Percentiles rank a stretch among this genome's conserved stretches.
These are phyloP conservation scores for Eurypyga helias DNA, from an alignment of 2,113 vertebrate genomes.

Conservation along the genomic window DNA sequence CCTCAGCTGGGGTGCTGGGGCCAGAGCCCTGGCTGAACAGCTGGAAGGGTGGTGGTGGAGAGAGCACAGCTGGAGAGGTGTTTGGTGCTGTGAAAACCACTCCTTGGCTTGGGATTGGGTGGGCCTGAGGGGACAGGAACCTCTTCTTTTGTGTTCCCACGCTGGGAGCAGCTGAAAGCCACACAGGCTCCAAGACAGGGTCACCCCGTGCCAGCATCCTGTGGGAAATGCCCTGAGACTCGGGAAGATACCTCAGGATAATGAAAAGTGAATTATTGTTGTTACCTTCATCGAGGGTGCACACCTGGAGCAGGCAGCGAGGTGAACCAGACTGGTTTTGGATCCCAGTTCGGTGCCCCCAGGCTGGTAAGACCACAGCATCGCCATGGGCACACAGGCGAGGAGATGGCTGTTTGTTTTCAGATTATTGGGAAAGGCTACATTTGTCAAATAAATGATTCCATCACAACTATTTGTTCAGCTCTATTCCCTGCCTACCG, in stretches of 20 bases:
- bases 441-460: not conserved
- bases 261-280: rapidly evolving
- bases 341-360: not conserved
- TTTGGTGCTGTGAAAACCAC: not conserved
- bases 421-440: not conserved
- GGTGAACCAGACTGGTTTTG: not conserved
- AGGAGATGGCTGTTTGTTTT: not conserved
- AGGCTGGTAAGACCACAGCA: not conserved
- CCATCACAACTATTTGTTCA: not conserved
- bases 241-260: not conserved
- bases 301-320: not conserved
- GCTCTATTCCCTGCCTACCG: not conserved
- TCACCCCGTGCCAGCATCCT: rapidly evolving
- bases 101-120: not conserved
- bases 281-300: rapidly evolving
- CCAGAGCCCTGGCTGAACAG: not conserved
- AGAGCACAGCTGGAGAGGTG: not conserved
- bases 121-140: not conserved
- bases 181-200: not conserved
- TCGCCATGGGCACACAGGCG: rapidly evolving
- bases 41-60: not conserved
- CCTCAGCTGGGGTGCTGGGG: not conserved
- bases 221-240: not conserved
- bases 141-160: not conserved
- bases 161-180: not conserved